phyloP scores from a whole-genome alignment of 2,113 vertebrate species.

The Okapia johnstoni region DNA sequence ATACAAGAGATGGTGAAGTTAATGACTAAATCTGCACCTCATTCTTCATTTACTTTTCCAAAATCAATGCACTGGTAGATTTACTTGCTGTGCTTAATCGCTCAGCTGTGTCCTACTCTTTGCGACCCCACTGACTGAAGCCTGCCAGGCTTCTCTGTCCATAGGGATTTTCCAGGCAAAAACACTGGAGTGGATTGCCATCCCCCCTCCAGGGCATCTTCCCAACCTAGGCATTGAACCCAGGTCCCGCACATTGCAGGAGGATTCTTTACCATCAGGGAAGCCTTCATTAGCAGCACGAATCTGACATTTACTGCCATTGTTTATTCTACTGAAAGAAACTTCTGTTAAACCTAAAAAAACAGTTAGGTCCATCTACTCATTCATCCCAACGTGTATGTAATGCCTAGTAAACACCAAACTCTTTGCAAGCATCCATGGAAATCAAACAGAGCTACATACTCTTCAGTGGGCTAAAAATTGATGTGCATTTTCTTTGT shows the following conservation, averaged over 20 bases:
- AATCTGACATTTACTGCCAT: background rate
- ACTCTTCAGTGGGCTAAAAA: background rate
- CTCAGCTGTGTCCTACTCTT: background rate
- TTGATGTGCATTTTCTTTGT: background rate
- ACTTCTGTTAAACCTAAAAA: background rate
- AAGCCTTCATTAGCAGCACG: background rate
- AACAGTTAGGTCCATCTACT: background rate
- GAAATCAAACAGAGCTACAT: background rate
- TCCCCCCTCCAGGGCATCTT: background rate
- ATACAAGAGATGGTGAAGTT: background rate
- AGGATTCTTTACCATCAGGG: background rate
- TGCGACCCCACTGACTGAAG: background rate
- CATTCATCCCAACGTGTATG: background rate
- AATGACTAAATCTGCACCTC: background rate
- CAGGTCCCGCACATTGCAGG: background rate
- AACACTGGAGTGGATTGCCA: background rate
- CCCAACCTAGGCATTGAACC: background rate
- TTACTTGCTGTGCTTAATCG: background rate
- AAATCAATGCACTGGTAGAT: conserved; percentile 26
- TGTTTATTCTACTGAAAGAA: background rate
- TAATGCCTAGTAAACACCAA: background rate
- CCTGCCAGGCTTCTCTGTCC: background rate
- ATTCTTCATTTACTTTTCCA: background rate
- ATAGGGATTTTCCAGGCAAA: background rate
- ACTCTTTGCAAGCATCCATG: background rate